A percentile compares a stretch with the other conserved stretches of the same genome.
These are phyloP conservation scores for Apodemia hepburni DNA, from an alignment of 2,888 invertebrate species.

Conservation along the genomic window DNA sequence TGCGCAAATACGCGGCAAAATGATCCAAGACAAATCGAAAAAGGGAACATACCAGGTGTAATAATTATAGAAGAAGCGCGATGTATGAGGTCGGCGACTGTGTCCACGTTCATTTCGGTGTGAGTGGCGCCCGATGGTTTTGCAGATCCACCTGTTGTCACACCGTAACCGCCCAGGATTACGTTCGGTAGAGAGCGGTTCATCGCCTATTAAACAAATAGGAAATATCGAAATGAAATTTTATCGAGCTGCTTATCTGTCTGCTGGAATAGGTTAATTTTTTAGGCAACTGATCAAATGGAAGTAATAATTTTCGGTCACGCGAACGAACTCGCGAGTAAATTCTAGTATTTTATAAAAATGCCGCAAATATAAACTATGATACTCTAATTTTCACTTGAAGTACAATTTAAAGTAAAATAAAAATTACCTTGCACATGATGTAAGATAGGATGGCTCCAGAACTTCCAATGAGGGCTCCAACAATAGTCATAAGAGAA, in stretches of 20 bases:
- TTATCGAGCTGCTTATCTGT: too few relatives aligned
- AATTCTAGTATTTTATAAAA: too few relatives aligned
- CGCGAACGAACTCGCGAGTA: too few relatives aligned
- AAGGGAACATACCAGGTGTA: constrained; percentile 82
- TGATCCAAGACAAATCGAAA: neutral
- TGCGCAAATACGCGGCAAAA: too few relatives aligned
- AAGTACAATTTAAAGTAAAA: too few relatives aligned
- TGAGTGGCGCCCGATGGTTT: constrained; percentile 90
- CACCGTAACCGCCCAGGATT: constrained; percentile 93
- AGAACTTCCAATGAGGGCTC: constrained; percentile 93
- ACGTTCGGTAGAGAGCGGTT: constrained; percentile 93
- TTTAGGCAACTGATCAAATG: too few relatives aligned
- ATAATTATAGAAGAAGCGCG: constrained; percentile 92
- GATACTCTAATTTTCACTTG: too few relatives aligned
- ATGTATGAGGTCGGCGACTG: constrained; percentile 87
- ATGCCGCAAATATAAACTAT: too few relatives aligned
- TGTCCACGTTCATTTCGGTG: constrained; percentile 88
- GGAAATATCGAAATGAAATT: too few relatives aligned
- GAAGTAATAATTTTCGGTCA: too few relatives aligned
- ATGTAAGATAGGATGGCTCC: constrained; percentile 96
- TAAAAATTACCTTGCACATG: constrained; percentile 89
- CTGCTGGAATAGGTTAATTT: too few relatives aligned
- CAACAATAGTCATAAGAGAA: constrained; percentile 94
- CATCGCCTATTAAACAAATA: constrained; percentile 80
- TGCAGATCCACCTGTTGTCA: constrained; percentile 87